Conservation (phyloP, 37 sponge, comb jelly and placozoan species). For the Haliclona indistincta region DNA sequence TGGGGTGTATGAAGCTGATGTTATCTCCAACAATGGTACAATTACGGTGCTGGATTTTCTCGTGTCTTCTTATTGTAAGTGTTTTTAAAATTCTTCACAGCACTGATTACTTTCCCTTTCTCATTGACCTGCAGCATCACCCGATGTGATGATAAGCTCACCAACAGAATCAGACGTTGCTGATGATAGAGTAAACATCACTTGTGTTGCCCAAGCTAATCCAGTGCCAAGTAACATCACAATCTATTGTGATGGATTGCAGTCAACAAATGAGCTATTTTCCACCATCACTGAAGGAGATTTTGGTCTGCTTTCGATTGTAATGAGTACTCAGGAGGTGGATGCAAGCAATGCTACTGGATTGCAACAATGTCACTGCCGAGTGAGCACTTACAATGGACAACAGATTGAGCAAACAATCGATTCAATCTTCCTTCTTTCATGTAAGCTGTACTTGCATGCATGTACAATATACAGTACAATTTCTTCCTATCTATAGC, state of each 20-base stretch:
- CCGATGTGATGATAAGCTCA: not conserved
- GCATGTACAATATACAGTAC: too few relatives aligned
- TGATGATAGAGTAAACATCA: slow-evolving; percentile 1
- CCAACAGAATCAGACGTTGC: not conserved
- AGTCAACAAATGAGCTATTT: not conserved
- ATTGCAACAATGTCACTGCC: not conserved
- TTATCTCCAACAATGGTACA: not conserved
- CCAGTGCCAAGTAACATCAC: slow-evolving; percentile 1
- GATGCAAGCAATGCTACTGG: not conserved
- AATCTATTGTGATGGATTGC: not conserved
- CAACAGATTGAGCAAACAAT: too few relatives aligned
- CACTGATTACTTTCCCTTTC: not conserved
- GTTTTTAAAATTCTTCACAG: not conserved
- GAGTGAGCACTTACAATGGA: slow-evolving; percentile 5
- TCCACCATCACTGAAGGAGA: not conserved
- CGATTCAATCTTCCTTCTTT: not conserved
- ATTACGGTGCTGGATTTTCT: slow-evolving; percentile 3
- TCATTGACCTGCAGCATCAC: not conserved
- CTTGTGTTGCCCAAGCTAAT: slow-evolving; percentile 6
- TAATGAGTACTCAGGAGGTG: not conserved
- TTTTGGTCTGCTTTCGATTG: not conserved
- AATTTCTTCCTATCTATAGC: not conserved
- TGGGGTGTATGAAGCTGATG: slow-evolving; percentile 37
- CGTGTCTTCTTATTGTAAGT: slow-evolving; percentile 7
- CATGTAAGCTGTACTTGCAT: too few relatives aligned